Evolutionary conservation across 2,797 vertebrate species (phyloP).

Genomic region (Numenius phaeopus): DNA sequence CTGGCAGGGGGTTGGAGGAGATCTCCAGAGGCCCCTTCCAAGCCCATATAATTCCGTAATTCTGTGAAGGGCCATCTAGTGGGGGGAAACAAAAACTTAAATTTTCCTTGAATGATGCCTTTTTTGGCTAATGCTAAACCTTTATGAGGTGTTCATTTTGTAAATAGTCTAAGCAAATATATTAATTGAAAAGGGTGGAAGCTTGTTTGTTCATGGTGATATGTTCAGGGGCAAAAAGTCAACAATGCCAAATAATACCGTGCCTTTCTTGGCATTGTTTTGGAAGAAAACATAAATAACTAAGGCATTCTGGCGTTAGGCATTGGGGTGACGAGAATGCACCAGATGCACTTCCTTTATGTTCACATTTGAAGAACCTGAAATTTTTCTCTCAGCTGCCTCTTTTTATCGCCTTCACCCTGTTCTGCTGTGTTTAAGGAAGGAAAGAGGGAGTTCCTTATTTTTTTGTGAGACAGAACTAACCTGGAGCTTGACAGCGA

Average conservation of each 20-base stretch:
- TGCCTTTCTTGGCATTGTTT: background rate
- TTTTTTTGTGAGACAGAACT: background rate
- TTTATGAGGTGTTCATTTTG: background rate
- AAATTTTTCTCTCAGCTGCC: background rate
- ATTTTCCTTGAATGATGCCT: background rate
- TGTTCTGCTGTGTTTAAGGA: background rate
- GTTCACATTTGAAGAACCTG: background rate
- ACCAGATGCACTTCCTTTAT: background rate
- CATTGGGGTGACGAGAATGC: accelerated
- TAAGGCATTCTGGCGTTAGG: accelerated
- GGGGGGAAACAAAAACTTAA: background rate
- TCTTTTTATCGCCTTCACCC: background rate
- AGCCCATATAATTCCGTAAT: too few relatives aligned
- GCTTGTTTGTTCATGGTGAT: background rate
- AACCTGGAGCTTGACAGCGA: background rate
- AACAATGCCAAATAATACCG: background rate
- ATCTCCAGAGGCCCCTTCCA: too few relatives aligned
- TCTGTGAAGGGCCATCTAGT: background rate
- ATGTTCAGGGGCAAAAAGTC: background rate
- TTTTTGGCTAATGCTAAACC: background rate
- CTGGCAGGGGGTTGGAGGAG: too few relatives aligned
- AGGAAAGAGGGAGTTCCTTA: background rate
- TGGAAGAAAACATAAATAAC: background rate
- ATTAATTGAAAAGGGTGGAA: background rate
- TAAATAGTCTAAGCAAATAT: background rate